Conservation (phyloP, 2,888 invertebrate species). For the Luperina nickerlii region DNA sequence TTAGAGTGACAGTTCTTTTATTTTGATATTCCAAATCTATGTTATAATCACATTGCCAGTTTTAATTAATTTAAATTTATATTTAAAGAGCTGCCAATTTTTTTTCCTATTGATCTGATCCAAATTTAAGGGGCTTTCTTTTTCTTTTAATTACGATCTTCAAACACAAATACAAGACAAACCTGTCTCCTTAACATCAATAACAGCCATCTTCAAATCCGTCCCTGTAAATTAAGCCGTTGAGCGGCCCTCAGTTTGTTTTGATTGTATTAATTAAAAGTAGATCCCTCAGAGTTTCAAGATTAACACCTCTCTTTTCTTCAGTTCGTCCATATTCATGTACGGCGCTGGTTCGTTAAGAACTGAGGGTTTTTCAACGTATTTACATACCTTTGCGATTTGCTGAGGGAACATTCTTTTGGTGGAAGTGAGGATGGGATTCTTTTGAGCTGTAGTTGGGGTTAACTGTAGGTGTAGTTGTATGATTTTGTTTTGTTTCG, state of each 20-base stretch:
- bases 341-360: constrained; percentile 63
- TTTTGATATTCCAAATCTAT: neutral
- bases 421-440: constrained; percentile 22
- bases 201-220: constrained; percentile 62
- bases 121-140: neutral
- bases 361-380: constrained; percentile 58
- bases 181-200: neutral
- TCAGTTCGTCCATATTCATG: constrained; percentile 87
- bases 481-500: neutral
- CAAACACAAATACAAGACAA: neutral
- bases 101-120: neutral
- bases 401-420: constrained; percentile 53
- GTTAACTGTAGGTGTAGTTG: neutral
- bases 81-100: neutral
- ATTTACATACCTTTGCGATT: constrained; percentile 71
- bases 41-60: neutral
- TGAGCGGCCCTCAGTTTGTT: constrained; percentile 85
- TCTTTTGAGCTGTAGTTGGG: constrained; percentile 37
- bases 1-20: neutral
- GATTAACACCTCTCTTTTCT: constrained; percentile 89
- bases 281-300: constrained; percentile 86
- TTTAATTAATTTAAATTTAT: neutral
- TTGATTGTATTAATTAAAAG: constrained; percentile 90
- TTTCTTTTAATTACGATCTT: neutral
- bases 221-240: constrained; percentile 80